These are phyloP conservation scores for Champsocephalus gunnari DNA, from an alignment of 2,797 vertebrate genomes.

Conservation along the genomic window DNA sequence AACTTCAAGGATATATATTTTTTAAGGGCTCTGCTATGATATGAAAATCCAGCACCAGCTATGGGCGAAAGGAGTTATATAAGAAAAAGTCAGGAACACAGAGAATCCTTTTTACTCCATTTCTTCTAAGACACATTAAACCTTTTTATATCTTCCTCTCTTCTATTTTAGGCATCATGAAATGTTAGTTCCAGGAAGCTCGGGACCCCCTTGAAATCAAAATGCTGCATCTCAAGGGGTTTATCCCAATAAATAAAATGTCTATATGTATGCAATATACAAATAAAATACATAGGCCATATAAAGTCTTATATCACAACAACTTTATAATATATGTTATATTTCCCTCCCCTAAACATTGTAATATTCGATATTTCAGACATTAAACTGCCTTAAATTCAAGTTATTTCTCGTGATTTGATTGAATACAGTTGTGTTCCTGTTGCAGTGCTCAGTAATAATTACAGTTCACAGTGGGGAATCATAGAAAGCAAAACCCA, in stretches of 20 bases:
- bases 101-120: constrained; percentile 2
- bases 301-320: too few species aligned
- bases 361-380: neutral
- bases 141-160: neutral
- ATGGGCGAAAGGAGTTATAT: neutral
- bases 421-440: neutral
- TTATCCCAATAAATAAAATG: too few species aligned
- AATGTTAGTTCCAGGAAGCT: neutral
- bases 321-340: too few species aligned
- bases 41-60: constrained; percentile 29
- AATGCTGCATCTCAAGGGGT: too few species aligned
- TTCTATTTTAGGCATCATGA: constrained; percentile 12
- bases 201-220: too few species aligned
- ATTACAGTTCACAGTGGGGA: neutral
- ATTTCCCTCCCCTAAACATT: too few species aligned
- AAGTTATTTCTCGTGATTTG: neutral
- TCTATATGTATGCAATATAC: too few species aligned
- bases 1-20: constrained; percentile 3
- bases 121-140: neutral
- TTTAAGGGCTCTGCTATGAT: constrained; percentile 8
- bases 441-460: neutral
- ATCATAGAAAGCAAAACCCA: constrained; percentile 1
- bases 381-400: neutral
- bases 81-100: neutral
- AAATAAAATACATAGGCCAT: too few species aligned